Base-by-base conservation (phyloP, 2,113 vertebrate genomes). In the Arothron firmamentum region DNA sequence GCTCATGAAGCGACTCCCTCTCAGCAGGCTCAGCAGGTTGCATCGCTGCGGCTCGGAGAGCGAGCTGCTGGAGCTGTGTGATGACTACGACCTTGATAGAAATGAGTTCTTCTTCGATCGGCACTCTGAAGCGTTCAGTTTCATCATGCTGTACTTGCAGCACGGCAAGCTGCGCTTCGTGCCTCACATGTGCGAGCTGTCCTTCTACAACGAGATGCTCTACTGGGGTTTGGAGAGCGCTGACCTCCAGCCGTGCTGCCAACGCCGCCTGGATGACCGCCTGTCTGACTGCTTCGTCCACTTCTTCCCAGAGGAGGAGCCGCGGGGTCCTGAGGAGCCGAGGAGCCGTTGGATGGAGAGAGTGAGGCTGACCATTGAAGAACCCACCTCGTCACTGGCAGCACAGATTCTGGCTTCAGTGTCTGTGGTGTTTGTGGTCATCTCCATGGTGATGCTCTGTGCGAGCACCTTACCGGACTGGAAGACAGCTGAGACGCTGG, bases 81-180 rank as follows among this genome's bases (percentile, higher is more conserved):
- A 98, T 70, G 96, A 98, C 89, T 98, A 96, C 60, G 96, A 98
- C 84, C 90, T 87, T 3, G 96, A 98, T 75, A 88, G 93, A 19
- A 97, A 98, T 73, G 95, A 98, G 82, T 97, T 94, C 70, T 98
- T 98, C 88, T 98, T 98, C 65, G 96, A 98, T 90, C 88, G 95
- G 10, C 96, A 98, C 89, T 90, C 96, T 0, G 96, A 97, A 78
- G 95, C 96, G 21, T 98, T 98, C 78, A 92, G 95, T 63, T 96
- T 97, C 85, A 95, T 98, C 80, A 90, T 98, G 92, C 88, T 94
- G 23, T 98, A 98, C 57, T 89, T 94, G 73, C 93, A 95, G 79
- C 92, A 96, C 46, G 96, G 96, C n/a, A 94, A 92, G 75, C 89
- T 98, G 79, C 92, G 96, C 74, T 92, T 97, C 43, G 91, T 93